Conservation (phyloP, 2,113 vertebrate species). For the Corythornis cristatus region DNA sequence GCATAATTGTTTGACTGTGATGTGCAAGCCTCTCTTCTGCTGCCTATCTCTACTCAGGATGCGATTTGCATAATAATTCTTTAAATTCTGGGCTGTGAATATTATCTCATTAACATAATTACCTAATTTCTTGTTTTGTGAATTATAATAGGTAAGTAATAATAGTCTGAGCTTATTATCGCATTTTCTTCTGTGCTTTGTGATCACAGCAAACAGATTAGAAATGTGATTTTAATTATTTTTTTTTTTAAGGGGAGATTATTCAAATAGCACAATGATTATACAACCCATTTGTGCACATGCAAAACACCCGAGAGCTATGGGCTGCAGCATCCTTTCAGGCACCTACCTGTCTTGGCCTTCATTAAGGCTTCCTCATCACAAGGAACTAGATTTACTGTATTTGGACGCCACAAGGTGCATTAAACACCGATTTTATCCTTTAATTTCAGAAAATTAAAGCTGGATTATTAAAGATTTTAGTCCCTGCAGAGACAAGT, state of each 20-base stretch:
- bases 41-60: background rate
- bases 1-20: background rate
- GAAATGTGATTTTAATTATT: background rate
- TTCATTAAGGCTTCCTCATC: background rate
- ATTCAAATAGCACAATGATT: background rate
- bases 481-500: background rate
- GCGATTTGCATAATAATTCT: conserved; percentile 62
- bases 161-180: conserved; percentile 17
- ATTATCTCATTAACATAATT: conserved; percentile 66
- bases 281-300: background rate
- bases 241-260: background rate
- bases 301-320: background rate
- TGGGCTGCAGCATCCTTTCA: background rate
- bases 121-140: conserved; percentile 52
- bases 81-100: conserved; percentile 16
- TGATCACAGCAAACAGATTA: conserved; percentile 37
- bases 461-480: background rate
- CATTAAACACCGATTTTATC: background rate
- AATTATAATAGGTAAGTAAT: conserved; percentile 39
- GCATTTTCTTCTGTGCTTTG: background rate
- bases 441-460: background rate
- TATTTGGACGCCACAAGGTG: background rate
- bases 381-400: background rate
- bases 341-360: background rate
- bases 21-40: background rate